Evolutionary conservation across 37 sponge, comb jelly and placozoan genomes (phyloP), one percentile per base, ranked within the genome.

Genomic region (Ianthella basta): DNA sequence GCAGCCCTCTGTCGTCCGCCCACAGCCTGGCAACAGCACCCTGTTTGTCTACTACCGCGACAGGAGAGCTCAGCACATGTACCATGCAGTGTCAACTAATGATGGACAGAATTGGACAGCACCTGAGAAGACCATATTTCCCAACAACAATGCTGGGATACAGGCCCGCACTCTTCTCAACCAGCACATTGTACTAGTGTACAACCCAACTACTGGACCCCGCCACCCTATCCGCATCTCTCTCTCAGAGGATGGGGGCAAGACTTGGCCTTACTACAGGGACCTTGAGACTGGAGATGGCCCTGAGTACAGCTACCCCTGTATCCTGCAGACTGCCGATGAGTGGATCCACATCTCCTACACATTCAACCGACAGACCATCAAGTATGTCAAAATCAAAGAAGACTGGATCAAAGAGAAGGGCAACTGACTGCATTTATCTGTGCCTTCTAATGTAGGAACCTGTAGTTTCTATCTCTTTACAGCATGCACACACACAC

Each of bases 101-200:
- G 88, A 87, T 61, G 89, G 84, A 15, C 20, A 56, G 16, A 74
- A 79, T 24, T 89, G 89, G 89, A 54, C 61, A 14, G 35, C 29
- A 57, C 89, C 89, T 60, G 27, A 59, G 37, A 20, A 59, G 30
- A 85, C 88, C 20, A 27, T 24, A 0, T 73, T 91, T 16, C 92
- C 85, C 16, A 91, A 91, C 79, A 91, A 91, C 61, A 85, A 91
- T 88, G 88, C 92, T 75, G 92, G 83, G 55, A 91, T 91, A 29
- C 88, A 91, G 79, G 88, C 92, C 4, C 23, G 53, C 56, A 79
- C 73, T 1, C 88, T 91, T 4, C 18, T 44, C 32, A 91, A 67
- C 88, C 85, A 85, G 15, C 59, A 88, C 34, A 78, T 85, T 18
- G 88, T 80, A 25, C 23, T 91, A 0, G 82, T 87, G 34, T 91